phyloP scores from a whole-genome alignment of 2,888 invertebrate genomes.

The Aricia artaxerxes region DNA sequence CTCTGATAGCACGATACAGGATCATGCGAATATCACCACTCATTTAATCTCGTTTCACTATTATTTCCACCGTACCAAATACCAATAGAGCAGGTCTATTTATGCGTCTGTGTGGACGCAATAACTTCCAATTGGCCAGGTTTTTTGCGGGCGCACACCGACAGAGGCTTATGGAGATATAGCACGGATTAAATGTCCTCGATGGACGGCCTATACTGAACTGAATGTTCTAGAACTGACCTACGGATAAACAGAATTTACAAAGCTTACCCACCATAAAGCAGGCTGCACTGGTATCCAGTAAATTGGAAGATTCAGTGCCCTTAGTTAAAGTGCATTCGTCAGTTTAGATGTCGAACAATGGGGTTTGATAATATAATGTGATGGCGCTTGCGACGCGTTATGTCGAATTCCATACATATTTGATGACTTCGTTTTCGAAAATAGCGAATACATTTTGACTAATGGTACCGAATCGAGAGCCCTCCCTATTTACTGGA shows the following conservation, averaged over 20 bases:
- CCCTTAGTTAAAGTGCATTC: too few species aligned
- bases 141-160: conserved; percentile 37
- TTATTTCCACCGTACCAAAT: background rate
- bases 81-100: background rate
- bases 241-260: background rate
- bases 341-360: too few species aligned
- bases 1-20: background rate
- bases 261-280: background rate
- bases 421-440: too few species aligned
- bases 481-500: background rate
- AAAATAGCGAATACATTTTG: too few species aligned
- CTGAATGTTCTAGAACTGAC: background rate
- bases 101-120: conserved; percentile 37
- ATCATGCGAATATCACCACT: background rate
- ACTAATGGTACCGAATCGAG: background rate
- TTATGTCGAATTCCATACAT: too few species aligned
- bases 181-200: conserved; percentile 44
- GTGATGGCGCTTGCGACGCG: too few species aligned
- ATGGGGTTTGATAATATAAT: too few species aligned
- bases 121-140: conserved; percentile 43
- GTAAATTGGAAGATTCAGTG: background rate
- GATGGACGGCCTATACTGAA: conserved; percentile 26
- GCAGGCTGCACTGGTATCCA: background rate
- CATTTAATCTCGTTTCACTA: background rate
- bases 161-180: conserved; percentile 42